Percentiles rank a stretch among this genome's conserved stretches.
Evolutionary conservation across 1,140 invertebrate species (phyloP).

Genomic region (Thaumatotibia leucotreta): DNA sequence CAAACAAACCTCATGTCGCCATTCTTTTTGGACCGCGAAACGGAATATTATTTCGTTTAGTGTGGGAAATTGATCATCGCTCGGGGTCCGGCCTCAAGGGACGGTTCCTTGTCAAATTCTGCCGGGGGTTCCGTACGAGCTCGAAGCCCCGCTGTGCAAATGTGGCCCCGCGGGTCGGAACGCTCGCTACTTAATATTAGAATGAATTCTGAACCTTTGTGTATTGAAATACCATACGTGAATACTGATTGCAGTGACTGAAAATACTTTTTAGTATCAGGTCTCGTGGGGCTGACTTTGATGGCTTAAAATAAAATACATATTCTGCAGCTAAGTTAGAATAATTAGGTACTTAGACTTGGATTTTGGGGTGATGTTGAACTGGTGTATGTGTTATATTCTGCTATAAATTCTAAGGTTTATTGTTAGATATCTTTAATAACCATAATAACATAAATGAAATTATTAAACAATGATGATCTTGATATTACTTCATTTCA

Average conservation of each 20-base stretch:
- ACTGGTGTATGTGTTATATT: too few species aligned
- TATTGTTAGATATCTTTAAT: too few species aligned
- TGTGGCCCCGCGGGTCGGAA: constrained; percentile 17
- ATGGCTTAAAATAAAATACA: neutral
- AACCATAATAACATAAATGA: too few species aligned
- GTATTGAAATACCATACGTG: constrained; percentile 8
- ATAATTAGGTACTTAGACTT: too few species aligned
- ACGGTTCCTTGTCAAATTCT: constrained; percentile 46
- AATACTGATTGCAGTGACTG: constrained; percentile 8
- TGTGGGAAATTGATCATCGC: constrained; percentile 49
- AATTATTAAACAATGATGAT: too few species aligned
- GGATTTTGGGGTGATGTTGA: too few species aligned
- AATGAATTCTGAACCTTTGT: constrained; percentile 18
- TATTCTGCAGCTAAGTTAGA: neutral
- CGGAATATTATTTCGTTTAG: constrained; percentile 47
- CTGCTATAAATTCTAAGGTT: too few species aligned
- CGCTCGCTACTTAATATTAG: constrained; percentile 17
- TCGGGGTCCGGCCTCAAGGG: constrained; percentile 29
- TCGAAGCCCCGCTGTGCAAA: constrained; percentile 28
- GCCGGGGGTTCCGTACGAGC: constrained; percentile 23
- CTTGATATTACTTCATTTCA: too few species aligned
- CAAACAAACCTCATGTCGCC: neutral
- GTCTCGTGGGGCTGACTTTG: neutral
- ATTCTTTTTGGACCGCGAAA: constrained; percentile 15
- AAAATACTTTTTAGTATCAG: constrained; percentile 4